Percentiles rank a stretch among this genome's conserved stretches.
phyloP scores from a whole-genome alignment of 1,140 invertebrate species.

The Heliconius melpomene region DNA sequence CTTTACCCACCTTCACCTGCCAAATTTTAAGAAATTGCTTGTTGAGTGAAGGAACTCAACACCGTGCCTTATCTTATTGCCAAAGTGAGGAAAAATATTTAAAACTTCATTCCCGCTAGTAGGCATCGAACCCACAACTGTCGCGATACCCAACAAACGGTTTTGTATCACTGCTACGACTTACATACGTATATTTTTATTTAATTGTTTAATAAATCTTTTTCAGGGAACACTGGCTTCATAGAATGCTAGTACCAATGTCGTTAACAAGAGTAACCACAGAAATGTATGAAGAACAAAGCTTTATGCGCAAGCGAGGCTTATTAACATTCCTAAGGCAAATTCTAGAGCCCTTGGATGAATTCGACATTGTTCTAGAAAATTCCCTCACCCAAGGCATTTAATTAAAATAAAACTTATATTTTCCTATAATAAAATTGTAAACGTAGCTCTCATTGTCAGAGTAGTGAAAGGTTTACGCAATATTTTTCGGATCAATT shows the following conservation, averaged over 20 bases:
- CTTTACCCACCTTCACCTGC: no score
- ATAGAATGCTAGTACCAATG: slow-evolving; percentile 93
- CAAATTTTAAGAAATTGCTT: no score
- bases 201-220: neutral
- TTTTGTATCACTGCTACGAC: no score
- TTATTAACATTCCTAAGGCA: slow-evolving; percentile 94
- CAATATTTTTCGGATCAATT: slow-evolving; percentile 33
- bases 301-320: slow-evolving; percentile 93
- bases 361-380: slow-evolving; percentile 96
- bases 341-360: slow-evolving; percentile 94
- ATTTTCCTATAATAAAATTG: slow-evolving; percentile 31
- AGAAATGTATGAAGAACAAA: slow-evolving; percentile 98
- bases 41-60: no score
- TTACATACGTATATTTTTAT: neutral
- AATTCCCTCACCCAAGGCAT: slow-evolving; percentile 97
- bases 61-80: no score
- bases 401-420: slow-evolving; percentile 62
- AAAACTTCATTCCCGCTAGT: no score
- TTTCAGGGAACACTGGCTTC: slow-evolving; percentile 94
- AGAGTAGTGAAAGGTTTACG: slow-evolving; percentile 23
- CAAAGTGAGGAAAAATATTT: no score
- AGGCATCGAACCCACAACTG: no score
- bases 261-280: slow-evolving; percentile 90
- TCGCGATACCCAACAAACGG: no score
- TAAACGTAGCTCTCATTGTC: slow-evolving; percentile 24